Conservation (phyloP, 2,113 vertebrate genomes). For the Manacus vitellinus region DNA sequence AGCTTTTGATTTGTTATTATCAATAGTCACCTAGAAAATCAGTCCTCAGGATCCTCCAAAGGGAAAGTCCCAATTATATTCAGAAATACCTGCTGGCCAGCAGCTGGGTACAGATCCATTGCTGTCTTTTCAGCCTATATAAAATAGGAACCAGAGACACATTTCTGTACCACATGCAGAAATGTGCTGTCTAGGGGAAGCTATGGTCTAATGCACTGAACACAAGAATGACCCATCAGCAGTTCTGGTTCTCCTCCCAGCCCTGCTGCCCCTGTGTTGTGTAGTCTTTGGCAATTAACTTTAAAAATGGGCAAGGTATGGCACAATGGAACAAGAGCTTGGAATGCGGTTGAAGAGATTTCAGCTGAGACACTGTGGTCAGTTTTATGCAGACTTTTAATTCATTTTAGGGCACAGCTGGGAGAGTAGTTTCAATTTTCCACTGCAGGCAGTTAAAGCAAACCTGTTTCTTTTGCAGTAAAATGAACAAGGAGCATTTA, state of each 20-base stretch:
- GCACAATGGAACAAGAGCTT: neutral
- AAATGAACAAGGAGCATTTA: neutral
- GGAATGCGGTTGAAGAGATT: neutral
- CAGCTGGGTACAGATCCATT: neutral
- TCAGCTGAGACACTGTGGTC: neutral
- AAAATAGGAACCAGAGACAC: neutral
- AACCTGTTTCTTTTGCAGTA: neutral
- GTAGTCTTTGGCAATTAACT: neutral
- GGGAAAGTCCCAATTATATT: neutral
- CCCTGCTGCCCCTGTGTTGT: neutral
- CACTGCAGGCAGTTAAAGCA: neutral
- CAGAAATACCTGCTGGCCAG: neutral
- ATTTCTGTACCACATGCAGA: neutral
- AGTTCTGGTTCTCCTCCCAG: constrained; percentile 1
- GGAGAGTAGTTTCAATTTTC: neutral
- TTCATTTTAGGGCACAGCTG: neutral
- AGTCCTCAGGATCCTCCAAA: neutral
- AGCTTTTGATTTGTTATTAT: neutral
- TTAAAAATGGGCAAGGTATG: neutral
- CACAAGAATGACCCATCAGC: neutral
- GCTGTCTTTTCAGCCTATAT: neutral
- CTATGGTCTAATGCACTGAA: neutral
- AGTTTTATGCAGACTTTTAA: neutral
- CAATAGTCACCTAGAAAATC: neutral
- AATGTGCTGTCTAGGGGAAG: neutral